Evolutionary conservation across 2,888 invertebrate genomes (phyloP), one percentile per base, ranked within the genome.

Genomic region (Agrochola lota): DNA sequence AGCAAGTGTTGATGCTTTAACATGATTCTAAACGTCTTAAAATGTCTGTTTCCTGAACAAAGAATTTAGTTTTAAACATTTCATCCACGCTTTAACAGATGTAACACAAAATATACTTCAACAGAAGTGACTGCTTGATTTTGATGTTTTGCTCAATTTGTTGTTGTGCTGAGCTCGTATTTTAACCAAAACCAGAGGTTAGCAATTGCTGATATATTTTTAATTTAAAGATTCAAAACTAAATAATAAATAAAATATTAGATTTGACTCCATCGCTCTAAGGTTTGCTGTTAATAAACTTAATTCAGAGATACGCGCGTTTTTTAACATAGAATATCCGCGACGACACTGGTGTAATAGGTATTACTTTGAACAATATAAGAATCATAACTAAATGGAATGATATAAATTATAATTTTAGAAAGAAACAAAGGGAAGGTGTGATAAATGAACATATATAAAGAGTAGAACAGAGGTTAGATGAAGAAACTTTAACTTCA

Each of bases 41-140:
- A 40, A 64, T 63, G 40, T 63, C 17, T 74, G 60, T 70, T 73
- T 73, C 11, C n/a, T 23, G 26, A 76, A 49, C 26, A 49, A 64
- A 67, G 30, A 59, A 57, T 71, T 77, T 64, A 64, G n/a, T 63
- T 64, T 79, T 66, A 60, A 73, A 64, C 55, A 74, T 75, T 77
- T 83, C 83, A 82, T 88, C 91, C 91, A 91, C 89, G 87, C 88
- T 90, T 88, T 89, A 91, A 87, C 79, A 78, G 84, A 76, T 86
- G 87, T 87, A 87, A 75, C 91, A 90, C 89, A 91, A 88, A 93
- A 93, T 91, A 92, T 91, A 91, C 90, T 92, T 93, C 92, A 88
- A 87, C 85, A 84, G 81, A 74, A 49, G 55, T 78, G 66, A 67
- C 17, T 59, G 12, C 35, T 67, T 67, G n/a, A 43, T 67, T 73